These are phyloP conservation scores for Greenwoodochromis staneri DNA, from an alignment of 2,113 vertebrate species.

Conservation along the genomic window DNA sequence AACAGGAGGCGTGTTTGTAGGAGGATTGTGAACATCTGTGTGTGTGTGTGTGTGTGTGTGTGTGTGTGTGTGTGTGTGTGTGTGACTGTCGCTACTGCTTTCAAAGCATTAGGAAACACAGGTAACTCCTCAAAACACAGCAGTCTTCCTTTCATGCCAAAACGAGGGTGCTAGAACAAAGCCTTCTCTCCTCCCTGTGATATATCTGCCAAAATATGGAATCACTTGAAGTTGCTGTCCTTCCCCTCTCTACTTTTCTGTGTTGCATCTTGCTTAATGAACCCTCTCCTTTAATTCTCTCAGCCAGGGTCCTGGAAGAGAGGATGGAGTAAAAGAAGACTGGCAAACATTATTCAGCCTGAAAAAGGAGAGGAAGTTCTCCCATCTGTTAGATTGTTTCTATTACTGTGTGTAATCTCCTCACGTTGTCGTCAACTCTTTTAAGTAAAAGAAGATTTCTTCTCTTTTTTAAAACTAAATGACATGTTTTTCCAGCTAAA, in stretches of 20 bases:
- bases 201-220: constrained; percentile 32
- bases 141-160: constrained; percentile 25
- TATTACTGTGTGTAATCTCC: background rate
- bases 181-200: constrained; percentile 6
- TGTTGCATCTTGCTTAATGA: constrained; percentile 28
- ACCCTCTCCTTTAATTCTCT: constrained; percentile 10
- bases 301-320: constrained; percentile 15
- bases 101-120: constrained; percentile 35
- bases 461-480: background rate
- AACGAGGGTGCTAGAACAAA: constrained; percentile 34
- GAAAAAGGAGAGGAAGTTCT: background rate
- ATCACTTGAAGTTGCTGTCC: constrained; percentile 15
- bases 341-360: constrained; percentile 7
- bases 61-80: background rate
- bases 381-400: constrained; percentile 27
- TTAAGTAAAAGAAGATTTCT: background rate
- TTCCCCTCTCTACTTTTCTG: background rate
- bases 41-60: background rate
- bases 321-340: background rate
- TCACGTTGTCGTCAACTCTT: background rate
- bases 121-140: constrained; percentile 38
- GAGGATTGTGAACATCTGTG: background rate
- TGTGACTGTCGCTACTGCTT: background rate
- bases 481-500: background rate
- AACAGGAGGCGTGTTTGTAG: background rate